Percentiles rank a stretch among this genome's conserved stretches.
Evolutionary conservation across 1,140 invertebrate species (phyloP).

Genomic region (Hylaeus anthracinus): DNA sequence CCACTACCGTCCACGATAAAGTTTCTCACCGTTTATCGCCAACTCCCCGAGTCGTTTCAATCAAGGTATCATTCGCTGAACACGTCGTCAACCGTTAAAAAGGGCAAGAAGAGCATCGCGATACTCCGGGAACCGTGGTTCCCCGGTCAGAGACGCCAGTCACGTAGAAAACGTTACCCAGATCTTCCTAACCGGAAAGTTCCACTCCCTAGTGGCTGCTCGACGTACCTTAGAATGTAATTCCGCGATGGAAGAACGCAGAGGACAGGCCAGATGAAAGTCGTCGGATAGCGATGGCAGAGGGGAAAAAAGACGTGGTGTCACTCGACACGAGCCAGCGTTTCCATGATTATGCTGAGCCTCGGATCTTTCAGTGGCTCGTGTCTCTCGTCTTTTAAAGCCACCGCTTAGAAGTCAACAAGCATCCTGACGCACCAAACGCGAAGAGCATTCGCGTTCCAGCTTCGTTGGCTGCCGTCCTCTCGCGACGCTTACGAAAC

Average conservation of each 20-base stretch:
- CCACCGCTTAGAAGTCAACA: not conserved
- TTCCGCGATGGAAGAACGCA: constrained; percentile 13
- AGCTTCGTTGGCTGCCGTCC: constrained; percentile 21
- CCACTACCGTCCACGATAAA: too few species aligned
- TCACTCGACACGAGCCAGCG: constrained; percentile 23
- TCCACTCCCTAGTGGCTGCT: constrained; percentile 10
- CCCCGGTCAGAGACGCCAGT: constrained; percentile 25
- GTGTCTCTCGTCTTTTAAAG: constrained; percentile 46
- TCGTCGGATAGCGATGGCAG: too few species aligned
- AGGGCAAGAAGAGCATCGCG: not conserved
- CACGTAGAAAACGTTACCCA: constrained; percentile 51
- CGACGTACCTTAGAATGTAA: constrained; percentile 15
- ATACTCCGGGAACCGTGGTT: not conserved
- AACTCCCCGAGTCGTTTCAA: not conserved
- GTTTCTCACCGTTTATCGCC: too few species aligned
- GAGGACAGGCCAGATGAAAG: not conserved
- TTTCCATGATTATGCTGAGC: constrained; percentile 55
- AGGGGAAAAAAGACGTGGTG: constrained; percentile 20
- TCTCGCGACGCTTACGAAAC: constrained; percentile 6
- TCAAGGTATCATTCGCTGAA: not conserved
- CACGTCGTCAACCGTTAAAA: not conserved
- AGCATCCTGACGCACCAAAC: constrained; percentile 13
- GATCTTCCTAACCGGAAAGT: constrained; percentile 2
- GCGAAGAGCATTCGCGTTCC: constrained; percentile 19
- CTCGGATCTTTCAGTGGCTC: constrained; percentile 30